These are phyloP conservation scores for Equus quagga DNA, from an alignment of 2,113 vertebrate genomes.

Conservation along the genomic window DNA sequence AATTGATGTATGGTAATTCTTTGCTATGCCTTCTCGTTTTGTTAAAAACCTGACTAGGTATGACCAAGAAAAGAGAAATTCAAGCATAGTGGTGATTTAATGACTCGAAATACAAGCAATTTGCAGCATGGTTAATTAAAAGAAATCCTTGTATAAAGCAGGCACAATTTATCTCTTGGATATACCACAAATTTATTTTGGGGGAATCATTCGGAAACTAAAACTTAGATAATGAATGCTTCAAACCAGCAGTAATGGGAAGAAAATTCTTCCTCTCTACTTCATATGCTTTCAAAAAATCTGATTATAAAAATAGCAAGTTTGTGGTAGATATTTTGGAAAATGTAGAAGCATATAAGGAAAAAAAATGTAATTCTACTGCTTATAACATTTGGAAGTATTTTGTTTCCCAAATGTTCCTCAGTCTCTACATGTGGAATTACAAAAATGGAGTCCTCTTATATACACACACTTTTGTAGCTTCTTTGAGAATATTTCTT, in stretches of 20 bases:
- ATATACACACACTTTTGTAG: not conserved
- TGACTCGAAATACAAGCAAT: not conserved
- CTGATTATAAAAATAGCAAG: not conserved
- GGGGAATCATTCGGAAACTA: not conserved
- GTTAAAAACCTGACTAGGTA: slow-evolving; percentile 2
- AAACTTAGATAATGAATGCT: not conserved
- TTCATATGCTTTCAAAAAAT: slow-evolving; percentile 1
- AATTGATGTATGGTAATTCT: not conserved
- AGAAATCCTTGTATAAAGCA: not conserved
- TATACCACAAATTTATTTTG: not conserved
- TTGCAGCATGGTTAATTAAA: slow-evolving; percentile 9
- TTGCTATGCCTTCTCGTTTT: not conserved
- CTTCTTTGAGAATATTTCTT: slow-evolving; percentile 38
- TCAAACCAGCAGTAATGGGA: not conserved
- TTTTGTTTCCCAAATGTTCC: not conserved
- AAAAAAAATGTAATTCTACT: not conserved
- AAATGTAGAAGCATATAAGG: not conserved
- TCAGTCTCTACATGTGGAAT: not conserved
- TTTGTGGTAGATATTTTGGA: slow-evolving; percentile 11
- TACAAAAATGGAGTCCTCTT: not conserved
- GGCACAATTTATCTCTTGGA: not conserved
- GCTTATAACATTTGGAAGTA: not conserved
- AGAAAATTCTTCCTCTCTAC: not conserved
- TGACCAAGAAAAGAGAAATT: slow-evolving; percentile 37
- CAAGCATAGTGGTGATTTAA: not conserved